Base-by-base conservation (phyloP, 2,888 invertebrate genomes). In the Drosophila nr. perissopoda region DNA sequence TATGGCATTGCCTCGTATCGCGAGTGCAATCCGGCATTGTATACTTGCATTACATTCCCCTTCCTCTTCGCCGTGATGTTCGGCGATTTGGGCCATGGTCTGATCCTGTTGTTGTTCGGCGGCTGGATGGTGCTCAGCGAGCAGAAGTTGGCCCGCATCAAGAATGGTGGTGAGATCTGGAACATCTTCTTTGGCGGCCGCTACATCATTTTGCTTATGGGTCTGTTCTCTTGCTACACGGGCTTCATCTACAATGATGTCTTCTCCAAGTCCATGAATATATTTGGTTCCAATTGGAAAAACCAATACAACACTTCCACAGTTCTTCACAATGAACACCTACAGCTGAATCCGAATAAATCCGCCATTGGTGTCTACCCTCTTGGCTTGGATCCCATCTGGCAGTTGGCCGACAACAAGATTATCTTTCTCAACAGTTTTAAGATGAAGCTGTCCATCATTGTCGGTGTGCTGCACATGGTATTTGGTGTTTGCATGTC, bases 161-260 rank as follows among this genome's bases (percentile, higher is more conserved):
- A 95, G 36, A 95, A 93, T 90, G 96, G 95, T 92, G 96, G 95
- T 92, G 97, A 98, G 96, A 99, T 99, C 83, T 99, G 98, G 97
- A 97, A 96, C 92, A 99, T 98, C 83, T 99, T 99, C 95, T 99
- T 99, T 93, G 97, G 97, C 76, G 99, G 99, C 16, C 97, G 99
- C 63, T 99, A 99, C 94, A 98, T 99, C 76, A 97, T 99, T 64
- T 94, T 99, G 48, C 94, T 99, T 62, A 99, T 99, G 99, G 99
- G 99, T 0, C 76, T 97, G 33, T 99, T 99, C 94, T 99, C 99
- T 0, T 97, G 99, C 94, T 99, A 99, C 94, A 99, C 99, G 7
- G 99, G 99, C 0, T 92, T 99, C 46, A 97, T 99, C 79, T 99
- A 99, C 94, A 99, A 99, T 94, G 99, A 99, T 92, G 94, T 98